Percentiles rank a stretch among this genome's conserved stretches.
Conservation (phyloP, 2,113 vertebrate species). For the Coracopsis vasa region DNA sequence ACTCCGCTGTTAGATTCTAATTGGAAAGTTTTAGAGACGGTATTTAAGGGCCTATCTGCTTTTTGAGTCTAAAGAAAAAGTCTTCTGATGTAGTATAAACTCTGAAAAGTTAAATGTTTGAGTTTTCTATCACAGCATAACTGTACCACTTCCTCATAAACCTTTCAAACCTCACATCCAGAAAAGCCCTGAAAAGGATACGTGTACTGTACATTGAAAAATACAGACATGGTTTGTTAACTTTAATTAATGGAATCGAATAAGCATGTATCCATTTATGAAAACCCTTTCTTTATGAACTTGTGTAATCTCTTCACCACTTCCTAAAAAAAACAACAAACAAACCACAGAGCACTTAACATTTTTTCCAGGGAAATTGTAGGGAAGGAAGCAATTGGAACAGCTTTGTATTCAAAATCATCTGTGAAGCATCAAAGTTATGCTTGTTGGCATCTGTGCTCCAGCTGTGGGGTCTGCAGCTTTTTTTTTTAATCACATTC, state of each 20-base stretch:
- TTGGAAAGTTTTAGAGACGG: not conserved
- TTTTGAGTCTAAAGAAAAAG: not conserved
- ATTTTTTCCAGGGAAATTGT: conserved; percentile 23
- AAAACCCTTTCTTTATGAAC: not conserved
- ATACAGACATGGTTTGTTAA: not conserved
- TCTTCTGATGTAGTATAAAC: not conserved
- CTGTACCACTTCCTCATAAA: not conserved
- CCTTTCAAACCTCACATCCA: not conserved
- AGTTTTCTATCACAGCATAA: not conserved
- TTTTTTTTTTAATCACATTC: not conserved
- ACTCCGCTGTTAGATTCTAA: not conserved
- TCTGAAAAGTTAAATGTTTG: not conserved
- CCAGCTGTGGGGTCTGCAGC: conserved; percentile 18
- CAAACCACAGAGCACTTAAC: conserved; percentile 44
- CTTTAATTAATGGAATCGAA: conserved; percentile 47
- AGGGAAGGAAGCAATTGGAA: conserved; percentile 42
- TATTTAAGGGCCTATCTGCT: not conserved
- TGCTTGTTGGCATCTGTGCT: conserved; percentile 9
- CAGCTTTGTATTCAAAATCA: not conserved
- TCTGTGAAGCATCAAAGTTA: conserved; percentile 18
- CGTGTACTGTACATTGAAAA: not conserved
- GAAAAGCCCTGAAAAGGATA: not conserved
- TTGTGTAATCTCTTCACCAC: conserved; percentile 10
- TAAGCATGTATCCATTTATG: not conserved
- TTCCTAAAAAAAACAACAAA: conserved; percentile 44